Base-by-base conservation (phyloP, 2,888 invertebrate species). In the Blomia tropicalis region DNA sequence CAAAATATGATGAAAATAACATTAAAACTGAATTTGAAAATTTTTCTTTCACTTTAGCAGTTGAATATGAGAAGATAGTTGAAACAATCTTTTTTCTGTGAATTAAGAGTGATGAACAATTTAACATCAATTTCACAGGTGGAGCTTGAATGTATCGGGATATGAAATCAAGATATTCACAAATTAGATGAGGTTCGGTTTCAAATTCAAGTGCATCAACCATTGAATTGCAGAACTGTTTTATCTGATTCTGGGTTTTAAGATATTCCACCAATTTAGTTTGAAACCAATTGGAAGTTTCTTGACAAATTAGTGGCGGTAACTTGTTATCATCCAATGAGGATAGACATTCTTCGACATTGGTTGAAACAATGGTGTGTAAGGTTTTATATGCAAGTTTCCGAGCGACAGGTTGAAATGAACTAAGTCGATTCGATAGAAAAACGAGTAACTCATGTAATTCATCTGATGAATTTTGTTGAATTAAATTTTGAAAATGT, bases 141-240 rank as follows among this genome's bases (percentile, higher is more conserved):
- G 43, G 54, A 22, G n/a, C 29, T 7, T 22, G 7, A 1, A 31
- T 83, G 73, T 87, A 83, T 1, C 80, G 77, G 0, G 89, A 83
- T 53, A 93, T 80, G 75, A 90, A 92, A 67, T 81, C 80, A 62
- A 92, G 82, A 74, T 92, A 93, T 43, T 85, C 84, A 62, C 83
- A 82, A 63, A 89, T 82, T 72, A 88, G 77, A 0, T 79, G 76
- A 0, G 90, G 88, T 70, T 84, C 83, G 69, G 89, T 91, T 77
- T 95, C 93, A 63, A 89, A 86, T 71, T 87, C 84, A 71, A 89
- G 85, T 0, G 92, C 92, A 67, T 87, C 83, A 4, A 87, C 79
- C n/a, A 91, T 73, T 51, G 84, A 84, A 1, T 83, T 81, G 58
- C 65, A 63, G 25, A 56, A 60, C 7, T 59, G 14, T 27, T 56